phyloP scores from a whole-genome alignment of 2,888 invertebrate species.

The Drosophila multiciliata region DNA sequence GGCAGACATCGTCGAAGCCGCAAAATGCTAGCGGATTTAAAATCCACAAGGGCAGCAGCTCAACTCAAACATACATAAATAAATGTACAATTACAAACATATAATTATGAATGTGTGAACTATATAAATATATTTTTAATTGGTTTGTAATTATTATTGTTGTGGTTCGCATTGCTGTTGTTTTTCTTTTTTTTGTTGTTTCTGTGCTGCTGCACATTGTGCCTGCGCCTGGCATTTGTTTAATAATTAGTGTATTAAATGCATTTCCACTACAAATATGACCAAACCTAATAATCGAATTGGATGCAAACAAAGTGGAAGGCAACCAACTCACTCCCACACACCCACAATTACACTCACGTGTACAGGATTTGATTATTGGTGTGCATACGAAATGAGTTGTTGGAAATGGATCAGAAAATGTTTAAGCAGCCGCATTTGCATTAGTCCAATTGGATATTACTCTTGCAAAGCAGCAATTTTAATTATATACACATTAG shows the following conservation, averaged over 20 bases:
- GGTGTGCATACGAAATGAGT: constrained; percentile 19
- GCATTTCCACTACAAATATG: constrained; percentile 44
- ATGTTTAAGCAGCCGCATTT: constrained; percentile 25
- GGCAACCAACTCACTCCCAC: not conserved
- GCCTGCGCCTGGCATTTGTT: constrained; percentile 50
- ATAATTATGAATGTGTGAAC: constrained; percentile 10
- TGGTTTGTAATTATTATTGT: constrained; percentile 75
- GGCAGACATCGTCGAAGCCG: constrained; percentile 46
- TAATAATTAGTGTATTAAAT: constrained; percentile 67
- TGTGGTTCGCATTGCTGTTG: constrained; percentile 49
- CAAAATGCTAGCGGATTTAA: constrained; percentile 46
- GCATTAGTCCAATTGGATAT: constrained; percentile 29
- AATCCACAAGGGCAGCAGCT: constrained; percentile 19
- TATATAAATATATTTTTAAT: constrained; percentile 71
- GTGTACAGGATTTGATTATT: constrained; percentile 39
- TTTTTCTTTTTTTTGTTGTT: constrained; percentile 7
- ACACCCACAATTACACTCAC: constrained; percentile 1
- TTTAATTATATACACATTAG: constrained; percentile 17
- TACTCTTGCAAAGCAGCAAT: constrained; percentile 5
- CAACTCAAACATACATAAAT: constrained; percentile 13
- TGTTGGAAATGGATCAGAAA: constrained; percentile 11
- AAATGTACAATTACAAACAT: constrained; percentile 1
- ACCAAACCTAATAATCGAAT: constrained; percentile 45
- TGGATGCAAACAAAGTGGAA: constrained; percentile 29
- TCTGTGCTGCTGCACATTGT: constrained; percentile 4